Evolutionary conservation across 2,797 vertebrate genomes (phyloP).

Genomic region (Thaleichthys pacificus): DNA sequence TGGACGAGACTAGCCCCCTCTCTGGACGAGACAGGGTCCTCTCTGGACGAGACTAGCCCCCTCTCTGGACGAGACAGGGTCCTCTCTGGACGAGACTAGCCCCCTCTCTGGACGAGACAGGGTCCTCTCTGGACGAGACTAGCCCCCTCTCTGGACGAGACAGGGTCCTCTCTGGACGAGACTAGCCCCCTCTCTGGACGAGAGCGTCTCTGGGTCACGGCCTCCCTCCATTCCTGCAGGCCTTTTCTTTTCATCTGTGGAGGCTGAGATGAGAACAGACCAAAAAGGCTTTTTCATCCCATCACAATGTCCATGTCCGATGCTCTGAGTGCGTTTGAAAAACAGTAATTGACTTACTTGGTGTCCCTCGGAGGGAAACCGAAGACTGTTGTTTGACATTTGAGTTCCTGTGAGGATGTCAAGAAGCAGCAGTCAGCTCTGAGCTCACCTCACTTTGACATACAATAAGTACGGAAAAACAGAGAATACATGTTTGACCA

Average conservation of each 20-base stretch:
- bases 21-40: too few species aligned
- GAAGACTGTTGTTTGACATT: conserved; percentile 50
- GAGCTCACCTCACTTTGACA: background rate
- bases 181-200: too few species aligned
- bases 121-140: too few species aligned
- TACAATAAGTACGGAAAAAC: background rate
- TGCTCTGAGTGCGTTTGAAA: conserved; percentile 8
- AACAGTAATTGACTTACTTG: conserved; percentile 23
- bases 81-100: too few species aligned
- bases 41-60: too few species aligned
- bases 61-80: too few species aligned
- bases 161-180: too few species aligned
- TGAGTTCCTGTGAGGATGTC: conserved; percentile 40
- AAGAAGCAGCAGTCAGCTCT: conserved; percentile 10
- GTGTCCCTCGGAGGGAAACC: conserved; percentile 10
- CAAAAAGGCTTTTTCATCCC: conserved; percentile 18
- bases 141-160: too few species aligned
- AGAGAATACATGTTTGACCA: background rate
- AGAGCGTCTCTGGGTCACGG: too few species aligned
- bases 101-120: too few species aligned
- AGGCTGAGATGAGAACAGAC: conserved; percentile 23
- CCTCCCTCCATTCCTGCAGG: background rate
- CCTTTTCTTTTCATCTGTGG: conserved; percentile 20
- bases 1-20: too few species aligned
- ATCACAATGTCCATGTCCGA: conserved; percentile 14